Evolutionary conservation across 23 tunicate genomes (phyloP).

Genomic region (Ciona savignyi): DNA sequence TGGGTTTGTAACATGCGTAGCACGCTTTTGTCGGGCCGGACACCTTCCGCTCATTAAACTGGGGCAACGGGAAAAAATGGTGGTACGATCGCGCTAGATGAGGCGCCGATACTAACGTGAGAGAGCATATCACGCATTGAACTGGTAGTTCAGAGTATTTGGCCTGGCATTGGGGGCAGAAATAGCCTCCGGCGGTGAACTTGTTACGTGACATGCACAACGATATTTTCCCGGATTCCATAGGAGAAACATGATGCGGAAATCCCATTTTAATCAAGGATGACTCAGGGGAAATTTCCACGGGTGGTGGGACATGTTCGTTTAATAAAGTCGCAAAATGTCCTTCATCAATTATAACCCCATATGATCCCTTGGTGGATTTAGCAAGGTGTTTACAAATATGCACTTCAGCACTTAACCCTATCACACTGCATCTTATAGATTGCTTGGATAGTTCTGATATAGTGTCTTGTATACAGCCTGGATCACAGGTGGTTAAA

Average conservation of each 20-base stretch:
- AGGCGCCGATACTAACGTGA: constrained; percentile 91
- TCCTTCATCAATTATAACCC: constrained; percentile 62
- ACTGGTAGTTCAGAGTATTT: constrained; percentile 89
- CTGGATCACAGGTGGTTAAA: constrained; percentile 77
- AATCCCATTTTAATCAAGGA: constrained; percentile 95
- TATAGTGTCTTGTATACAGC: constrained; percentile 48
- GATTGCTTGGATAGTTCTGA: constrained; percentile 40
- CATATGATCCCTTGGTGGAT: constrained; percentile 65
- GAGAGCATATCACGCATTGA: constrained; percentile 66
- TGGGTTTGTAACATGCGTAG: constrained; percentile 67
- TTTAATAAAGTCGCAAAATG: constrained; percentile 62
- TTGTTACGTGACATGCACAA: constrained; percentile 79
- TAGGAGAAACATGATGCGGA: constrained; percentile 55
- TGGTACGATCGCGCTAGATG: constrained; percentile 93
- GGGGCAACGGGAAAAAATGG: constrained; percentile 83
- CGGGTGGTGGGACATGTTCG: constrained; percentile 75
- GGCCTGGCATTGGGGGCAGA: constrained; percentile 79
- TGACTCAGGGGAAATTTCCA: constrained; percentile 45
- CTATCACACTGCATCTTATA: constrained; percentile 84
- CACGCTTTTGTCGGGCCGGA: no score
- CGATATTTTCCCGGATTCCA: constrained; percentile 41
- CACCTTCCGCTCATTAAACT: constrained; percentile 24
- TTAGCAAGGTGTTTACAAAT: constrained; percentile 58
- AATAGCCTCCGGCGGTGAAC: constrained; percentile 72
- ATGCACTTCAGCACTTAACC: constrained; percentile 83